Base-by-base conservation (phyloP, 2,888 invertebrate genomes). In the Tanypteryx hageni region DNA sequence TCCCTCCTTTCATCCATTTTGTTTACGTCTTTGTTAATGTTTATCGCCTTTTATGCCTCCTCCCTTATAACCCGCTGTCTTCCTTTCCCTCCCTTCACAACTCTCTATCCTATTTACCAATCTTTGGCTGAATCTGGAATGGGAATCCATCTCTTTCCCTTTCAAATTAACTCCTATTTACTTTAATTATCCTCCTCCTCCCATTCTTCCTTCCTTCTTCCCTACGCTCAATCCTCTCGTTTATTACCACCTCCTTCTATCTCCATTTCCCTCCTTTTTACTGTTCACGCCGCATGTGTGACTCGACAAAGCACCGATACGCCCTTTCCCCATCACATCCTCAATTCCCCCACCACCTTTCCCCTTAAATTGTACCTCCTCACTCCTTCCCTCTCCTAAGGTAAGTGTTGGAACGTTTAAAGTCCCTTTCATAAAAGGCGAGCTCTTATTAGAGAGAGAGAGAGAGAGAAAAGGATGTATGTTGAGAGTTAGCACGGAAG, bases 241-340 rank as follows among this genome's bases (percentile, higher is more conserved):
- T 76, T 76, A 76, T 27, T 76, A 22, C 76, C 83, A n/a, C 83
- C 16, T 64, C 64, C 16, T 64, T n/a, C 64, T 64, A 18, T 82
- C 31, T 14, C 82, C 44, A 8, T 27, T 61, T 64, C 64, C 64
- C 83, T 27, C 81, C 89, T 44, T 76, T 76, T 76, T 76, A 76
- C 27, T 27, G 76, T 27, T 76, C 76, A 22, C 61, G 64, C 64
- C 14, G 86, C 61, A 64, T 31, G 64, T 27, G 86, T 16, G 61
- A 61, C 86, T 22, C 85, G 86, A 16, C 86, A 86, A 86, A 86
- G 86, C 31, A 57, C 44, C 44, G 5, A 44, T 44, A 83, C 56
- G 44, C 83, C 44, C 57, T 83, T 56, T 44, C 83, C n/a, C n/a
- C 56, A 18, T 44, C 57, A 57, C 85, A 22, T 57, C 27, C 44